Base-by-base conservation (phyloP, 1,140 invertebrate genomes). In the Spodoptera frugiperda region DNA sequence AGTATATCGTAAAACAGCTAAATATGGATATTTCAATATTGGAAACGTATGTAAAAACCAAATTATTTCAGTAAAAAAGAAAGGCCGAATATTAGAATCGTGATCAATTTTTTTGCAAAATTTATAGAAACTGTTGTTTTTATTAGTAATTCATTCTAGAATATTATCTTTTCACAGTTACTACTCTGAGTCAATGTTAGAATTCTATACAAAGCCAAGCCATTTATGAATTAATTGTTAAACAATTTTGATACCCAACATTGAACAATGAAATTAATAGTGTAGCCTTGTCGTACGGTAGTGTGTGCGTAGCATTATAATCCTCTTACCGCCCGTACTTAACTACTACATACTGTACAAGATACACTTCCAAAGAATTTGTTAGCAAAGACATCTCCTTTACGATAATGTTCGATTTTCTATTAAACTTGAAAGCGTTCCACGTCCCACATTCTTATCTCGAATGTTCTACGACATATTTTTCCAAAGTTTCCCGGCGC, bases 331-430 rank as follows among this genome's bases (percentile, higher is more conserved):
- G 79, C 39, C 57, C 73, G 70, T 83, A 80, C 81, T 88, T 85
- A 82, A 80, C 80, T 63, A 67, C 76, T 78, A 61, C 55, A 73
- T 71, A 82, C 80, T 78, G 81, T 77, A 77, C 77, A 84, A 86
- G 82, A 82, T 89, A 87, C 82, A 85, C 88, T 89, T 88, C 82
- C 83, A 86, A 91, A 89, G 91, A 88, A 92, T 93, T 93, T 93
- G 92, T 93, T 93, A 91, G 91, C 88, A 89, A 88, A 92, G 87
- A 92, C 90, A 92, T 93, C 89, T 89, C 89, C 75, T 92, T 93
- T 92, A 93, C 92, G 92, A 90, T 93, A 92, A 93, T 93, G 91
- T 92, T 92, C 91, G 92, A 93, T 93, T 93, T 93, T 93, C 92
- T 93, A 93, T 93, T 93, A 93, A 93, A 93, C 90, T 93, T 89